Evolutionary conservation across 2,113 vertebrate species (phyloP), one percentile per base, ranked within the genome.

Genomic region (Procapra przewalskii): DNA sequence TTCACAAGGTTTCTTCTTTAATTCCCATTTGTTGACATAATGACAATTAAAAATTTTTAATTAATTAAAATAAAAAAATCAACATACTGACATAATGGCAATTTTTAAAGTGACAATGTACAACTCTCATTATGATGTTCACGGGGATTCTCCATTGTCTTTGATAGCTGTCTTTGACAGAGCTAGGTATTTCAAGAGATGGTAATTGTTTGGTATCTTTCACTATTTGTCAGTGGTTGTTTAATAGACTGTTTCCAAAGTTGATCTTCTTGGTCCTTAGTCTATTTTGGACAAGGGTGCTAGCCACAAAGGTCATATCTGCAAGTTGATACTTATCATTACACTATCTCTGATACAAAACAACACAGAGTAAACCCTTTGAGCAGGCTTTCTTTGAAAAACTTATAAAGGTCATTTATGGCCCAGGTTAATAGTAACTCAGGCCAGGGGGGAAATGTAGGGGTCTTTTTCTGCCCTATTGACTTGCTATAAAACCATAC

Each of bases 241-340:
- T 40, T 31, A 89, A 52, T 5, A 94, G 60, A 93, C 43, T 54
- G 29, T 59, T n/a, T 94, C 89, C 55, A 88, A 25, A 48, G 31
- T 87, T 95, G 48, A 54, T 86, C 27, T 97, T 97, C 77, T 93
- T 59, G 71, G 71, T 90, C 16, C 14, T 93, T 59, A 45, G 82
- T 88, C 86, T 87, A 71, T 96, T 97, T 97, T 96, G 89, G 88
- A 89, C 96, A 88, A 91, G 57, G 79, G 96, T 87, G 82, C 64
- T 97, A 91, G 52, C 96, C 94, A 96, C 97, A 95, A 93, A 97
- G 59, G 36, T 92, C 54, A 75, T 60, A 23, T 50, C 67, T 86
- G 43, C 7, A 92, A 77, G 54, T 6, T 36, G 43, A 90, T 81
- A 29, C 57, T 92, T 96, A 94, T 96, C 91, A 88, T 93, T n/a